Base-by-base conservation (phyloP, 2,113 vertebrate species). In the Noturus placidus region DNA sequence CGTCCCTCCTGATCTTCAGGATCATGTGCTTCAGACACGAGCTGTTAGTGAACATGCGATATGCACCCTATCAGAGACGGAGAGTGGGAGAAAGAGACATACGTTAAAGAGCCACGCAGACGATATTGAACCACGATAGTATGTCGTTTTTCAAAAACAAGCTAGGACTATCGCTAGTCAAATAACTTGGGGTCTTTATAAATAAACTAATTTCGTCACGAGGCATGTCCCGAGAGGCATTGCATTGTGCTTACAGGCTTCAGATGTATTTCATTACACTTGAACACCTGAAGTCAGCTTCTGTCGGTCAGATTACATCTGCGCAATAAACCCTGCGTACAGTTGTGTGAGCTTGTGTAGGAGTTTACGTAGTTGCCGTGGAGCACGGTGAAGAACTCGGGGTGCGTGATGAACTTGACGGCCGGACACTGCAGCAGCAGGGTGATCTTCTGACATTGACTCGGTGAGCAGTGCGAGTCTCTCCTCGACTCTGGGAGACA, bases 1-100 rank as follows among this genome's bases (percentile, higher is more conserved):
- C 96, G 27, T 97, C 97, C 87, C 97, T 92, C 2, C 97, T 95
- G 85, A 97, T 96, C 91, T 97, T 97, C 89, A 97, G 93, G 87
- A 97, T 95, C 97, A 97, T 97, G 91, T 97, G 97, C 92, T 97
- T 97, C 90, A 97, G 93, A 92, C 97, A 97, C 76, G 96, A 97
- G 89, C 96, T 97, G 91, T 96, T 97, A 82, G 97, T 97, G 91
- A 97, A 97, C 91, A 97, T 96, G 88, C 96, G 94, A 92, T 97
- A 97, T 92, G 97, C 97, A 93, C 96, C 96, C 96, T 97, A 67
- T 14, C 33, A 25, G 10, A 27, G 3, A 35, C 13, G 86, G 83
- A 74, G 74, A 80, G 78, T 3, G 25, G 46, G 35, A 67, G 22
- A 56, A 27, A 86, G 30, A 50, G 2, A 14, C 4, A 9, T 1